These are phyloP conservation scores for Parambassis ranga DNA, from an alignment of 2,797 vertebrate genomes.

Conservation along the genomic window DNA sequence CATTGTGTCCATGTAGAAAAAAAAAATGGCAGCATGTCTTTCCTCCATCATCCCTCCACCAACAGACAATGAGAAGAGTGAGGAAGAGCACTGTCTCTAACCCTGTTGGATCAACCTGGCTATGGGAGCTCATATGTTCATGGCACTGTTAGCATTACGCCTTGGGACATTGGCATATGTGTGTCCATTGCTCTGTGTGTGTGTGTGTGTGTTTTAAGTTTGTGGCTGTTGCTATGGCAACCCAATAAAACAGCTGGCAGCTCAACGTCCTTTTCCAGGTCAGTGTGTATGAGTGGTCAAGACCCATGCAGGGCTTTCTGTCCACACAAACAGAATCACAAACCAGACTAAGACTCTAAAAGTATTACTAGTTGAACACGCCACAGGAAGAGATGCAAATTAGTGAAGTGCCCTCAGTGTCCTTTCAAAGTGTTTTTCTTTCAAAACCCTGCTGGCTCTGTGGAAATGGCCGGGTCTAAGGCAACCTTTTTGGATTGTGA, in stretches of 20 bases:
- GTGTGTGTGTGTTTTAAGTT: neutral
- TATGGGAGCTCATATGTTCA: conserved; percentile 53
- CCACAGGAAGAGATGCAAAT: conserved; percentile 23
- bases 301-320: neutral
- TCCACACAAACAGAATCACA: neutral
- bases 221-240: conserved; percentile 36
- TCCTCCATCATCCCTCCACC: conserved; percentile 1
- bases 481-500: neutral
- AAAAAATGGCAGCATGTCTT: conserved; percentile 12
- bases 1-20: conserved; percentile 9
- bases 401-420: neutral
- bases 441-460: neutral
- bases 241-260: conserved; percentile 56
- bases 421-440: neutral
- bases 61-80: neutral
- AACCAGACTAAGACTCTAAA: too few relatives aligned
- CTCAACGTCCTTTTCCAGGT: conserved; percentile 50
- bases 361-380: neutral
- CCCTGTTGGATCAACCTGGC: conserved; percentile 47
- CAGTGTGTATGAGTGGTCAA: conserved; percentile 38
- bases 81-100: conserved; percentile 12
- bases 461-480: neutral
- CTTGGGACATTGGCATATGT: conserved; percentile 39
- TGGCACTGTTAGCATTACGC: conserved; percentile 28
- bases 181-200: neutral